phyloP scores from a whole-genome alignment of 2,888 invertebrate genomes.

The Diarsia mendica region DNA sequence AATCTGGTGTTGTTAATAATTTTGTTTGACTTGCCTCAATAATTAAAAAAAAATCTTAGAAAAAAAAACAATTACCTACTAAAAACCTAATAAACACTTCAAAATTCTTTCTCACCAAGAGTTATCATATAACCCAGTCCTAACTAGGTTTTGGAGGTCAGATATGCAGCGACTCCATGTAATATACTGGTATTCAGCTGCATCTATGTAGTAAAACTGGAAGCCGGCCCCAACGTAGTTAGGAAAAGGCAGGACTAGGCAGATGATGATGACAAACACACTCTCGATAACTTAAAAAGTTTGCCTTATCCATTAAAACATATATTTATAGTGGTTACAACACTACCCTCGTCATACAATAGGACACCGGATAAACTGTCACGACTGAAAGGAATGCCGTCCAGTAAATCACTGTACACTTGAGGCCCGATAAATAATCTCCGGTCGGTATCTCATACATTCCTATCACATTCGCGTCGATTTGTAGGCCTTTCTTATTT shows the following conservation, averaged over 20 bases:
- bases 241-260: too few relatives aligned
- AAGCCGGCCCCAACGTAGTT: too few relatives aligned
- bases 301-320: not conserved
- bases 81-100: not conserved
- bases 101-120: too few relatives aligned
- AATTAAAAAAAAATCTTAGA: too few relatives aligned
- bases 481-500: slow-evolving; percentile 62
- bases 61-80: not conserved
- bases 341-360: slow-evolving; percentile 19
- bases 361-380: slow-evolving; percentile 42
- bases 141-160: too few relatives aligned
- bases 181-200: too few relatives aligned
- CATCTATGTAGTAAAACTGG: too few relatives aligned
- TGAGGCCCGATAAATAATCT: slow-evolving; percentile 60
- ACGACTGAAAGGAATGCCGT: slow-evolving; percentile 40
- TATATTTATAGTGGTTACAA: slow-evolving; percentile 8
- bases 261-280: too few relatives aligned
- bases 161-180: too few relatives aligned
- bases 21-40: not conserved
- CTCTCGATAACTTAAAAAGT: not conserved
- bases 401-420: slow-evolving; percentile 62
- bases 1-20: not conserved
- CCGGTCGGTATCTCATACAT: slow-evolving; percentile 49
- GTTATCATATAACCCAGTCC: too few relatives aligned
- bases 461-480: slow-evolving; percentile 50